Evolutionary conservation across 1,140 invertebrate genomes (phyloP), one percentile per base, ranked within the genome.

Genomic region (Anoplophora glabripennis): DNA sequence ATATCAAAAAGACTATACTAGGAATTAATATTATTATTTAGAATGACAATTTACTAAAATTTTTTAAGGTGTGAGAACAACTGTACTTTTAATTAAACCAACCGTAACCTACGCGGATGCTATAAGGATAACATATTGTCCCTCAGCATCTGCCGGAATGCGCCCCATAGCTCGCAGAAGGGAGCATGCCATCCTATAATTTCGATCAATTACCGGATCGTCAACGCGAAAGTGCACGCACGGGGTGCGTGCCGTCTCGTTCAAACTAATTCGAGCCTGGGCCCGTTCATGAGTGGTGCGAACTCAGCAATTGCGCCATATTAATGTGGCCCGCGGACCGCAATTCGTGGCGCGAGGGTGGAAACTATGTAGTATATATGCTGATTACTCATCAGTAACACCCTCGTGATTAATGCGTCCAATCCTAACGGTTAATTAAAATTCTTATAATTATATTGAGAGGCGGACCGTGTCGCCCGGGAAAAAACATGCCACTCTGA

Each of bases 311-410:
- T 28, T 18, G 44, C 12, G 44, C 28, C 7, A 46, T 46, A 46
- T 46, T 17, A 46, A 46, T 46, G 12, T 46, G 12, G 17, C 10
- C 44, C 18, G 44, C 1, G 17, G 28, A 46, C 44, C 44, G 44
- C 44, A 46, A 28, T 8, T 12, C 44, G 28, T 46, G 17, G 44
- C 44, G 48, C n/a, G 48, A 14, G 14, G 48, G 28, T 28, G 38
- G 33, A 9, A 17, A 44, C 10, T 45, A 12, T 18, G 10, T 14
- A 15, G 48, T 63, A 53, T 59, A 62, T 53, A 64, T 51, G 63
- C 56, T 65, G 65, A 67, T 67, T 67, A 67, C 63, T 67, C 65
- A 67, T 67, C 65, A 65, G 65, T 62, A 63, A 67, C 65, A 61
- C 65, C 63, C 63, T 42, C 44, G 44, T 67, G 65, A 67, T 67